These are phyloP conservation scores for Phyllostomus discolor DNA, from an alignment of 2,113 vertebrate genomes.

Conservation along the genomic window DNA sequence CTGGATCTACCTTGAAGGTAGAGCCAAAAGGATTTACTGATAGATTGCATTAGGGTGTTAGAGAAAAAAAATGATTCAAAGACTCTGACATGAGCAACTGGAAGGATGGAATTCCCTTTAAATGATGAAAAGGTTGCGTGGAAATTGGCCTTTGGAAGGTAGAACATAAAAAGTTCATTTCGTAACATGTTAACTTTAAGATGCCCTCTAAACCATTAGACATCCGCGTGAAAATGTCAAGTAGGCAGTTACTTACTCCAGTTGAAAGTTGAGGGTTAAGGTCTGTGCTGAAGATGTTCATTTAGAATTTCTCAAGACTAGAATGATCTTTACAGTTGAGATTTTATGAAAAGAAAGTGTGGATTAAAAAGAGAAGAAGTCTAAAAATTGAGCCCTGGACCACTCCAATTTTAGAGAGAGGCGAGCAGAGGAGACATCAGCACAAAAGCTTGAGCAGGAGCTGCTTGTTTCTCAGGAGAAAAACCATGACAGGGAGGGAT, in stretches of 20 bases:
- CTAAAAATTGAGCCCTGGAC: not conserved
- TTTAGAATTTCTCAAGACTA: not conserved
- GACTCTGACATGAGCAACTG: not conserved
- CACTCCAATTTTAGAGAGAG: not conserved
- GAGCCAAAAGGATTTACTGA: not conserved
- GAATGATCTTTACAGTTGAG: not conserved
- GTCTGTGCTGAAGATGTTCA: not conserved
- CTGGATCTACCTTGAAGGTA: not conserved
- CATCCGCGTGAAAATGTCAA: not conserved
- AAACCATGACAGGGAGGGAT: not conserved
- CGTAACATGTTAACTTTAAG: not conserved
- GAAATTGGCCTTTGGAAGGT: not conserved
- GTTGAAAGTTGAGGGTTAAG: not conserved
- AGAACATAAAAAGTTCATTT: not conserved
- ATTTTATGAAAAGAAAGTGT: not conserved
- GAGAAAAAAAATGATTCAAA: not conserved
- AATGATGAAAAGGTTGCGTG: not conserved
- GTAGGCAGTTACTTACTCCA: not conserved
- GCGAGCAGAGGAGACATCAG: not conserved
- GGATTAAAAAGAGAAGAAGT: not conserved
- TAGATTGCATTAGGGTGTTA: not conserved
- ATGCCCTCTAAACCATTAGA: not conserved
- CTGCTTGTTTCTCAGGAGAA: not conserved
- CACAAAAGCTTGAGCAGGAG: not conserved
- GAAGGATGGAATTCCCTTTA: not conserved